Evolutionary conservation across 1,140 invertebrate genomes (phyloP), one percentile per base, ranked within the genome.

Genomic region (Drosophila arizonae): DNA sequence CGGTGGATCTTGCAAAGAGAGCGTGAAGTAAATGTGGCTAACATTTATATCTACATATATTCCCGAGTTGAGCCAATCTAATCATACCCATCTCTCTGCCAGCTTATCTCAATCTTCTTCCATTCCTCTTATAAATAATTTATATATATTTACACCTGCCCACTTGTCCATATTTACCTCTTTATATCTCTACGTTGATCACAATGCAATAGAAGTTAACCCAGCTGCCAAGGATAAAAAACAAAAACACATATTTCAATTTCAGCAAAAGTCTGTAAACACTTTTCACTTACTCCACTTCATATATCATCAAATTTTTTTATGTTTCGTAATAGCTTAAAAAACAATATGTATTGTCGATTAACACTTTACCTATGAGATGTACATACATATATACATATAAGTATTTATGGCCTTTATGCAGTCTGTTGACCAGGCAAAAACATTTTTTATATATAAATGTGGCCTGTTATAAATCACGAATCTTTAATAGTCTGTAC

Each of bases 381-480:
- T 8, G 30, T 13, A 39, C 10, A 30, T 15, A 45, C 30, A 17
- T 45, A 9, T 33, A 17, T 33, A 33, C 33, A 10, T 54, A 15
- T 54, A 17, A 2, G 17, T 55, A 55, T 55, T 58, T 30, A 58
- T 41, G 6, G 43, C n/a, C 36, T 24, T 17, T 4, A 6, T 56
- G 26, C 17, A 43, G 10, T 10, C 8, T 48, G 57, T 46, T 60
- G 43, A 33, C 43, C 57, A 45, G 43, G 17, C 60, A 51, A 48
- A 13, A 10, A 58, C 10, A 10, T 60, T 50, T 24, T 50, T 36
- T 50, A 30, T 52, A 33, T 30, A 26, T 51, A 24, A n/a, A n/a
- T 69, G 54, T 63, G 43, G 26, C 43, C 58, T 43, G 72, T 72
- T 80, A 80, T 80, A 80, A 80, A 80, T 80, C 77, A 81, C 77